phyloP scores from a whole-genome alignment of 2,797 vertebrate species.

The Cephalopachus bancanus region DNA sequence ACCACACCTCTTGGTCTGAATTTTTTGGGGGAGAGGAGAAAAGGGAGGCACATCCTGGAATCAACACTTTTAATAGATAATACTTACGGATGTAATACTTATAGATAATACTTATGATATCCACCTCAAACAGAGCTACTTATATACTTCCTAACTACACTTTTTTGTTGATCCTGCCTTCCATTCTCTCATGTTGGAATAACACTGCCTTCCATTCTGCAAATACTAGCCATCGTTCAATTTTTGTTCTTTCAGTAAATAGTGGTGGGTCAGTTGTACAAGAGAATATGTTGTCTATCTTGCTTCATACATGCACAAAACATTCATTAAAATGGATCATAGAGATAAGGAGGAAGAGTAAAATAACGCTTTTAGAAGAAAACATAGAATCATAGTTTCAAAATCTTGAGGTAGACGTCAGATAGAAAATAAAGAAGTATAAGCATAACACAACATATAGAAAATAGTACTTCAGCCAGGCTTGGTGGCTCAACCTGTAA shows the following conservation, averaged over 20 bases:
- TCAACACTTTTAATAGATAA: neutral
- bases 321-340: neutral
- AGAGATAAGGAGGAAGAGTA: constrained; percentile 8
- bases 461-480: neutral
- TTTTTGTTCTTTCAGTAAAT: neutral
- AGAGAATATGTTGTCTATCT: neutral
- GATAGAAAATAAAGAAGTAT: neutral
- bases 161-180: neutral
- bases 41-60: neutral
- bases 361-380: constrained; percentile 23
- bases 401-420: neutral
- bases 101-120: constrained; percentile 8
- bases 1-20: neutral
- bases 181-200: neutral
- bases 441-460: constrained; percentile 22
- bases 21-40: neutral
- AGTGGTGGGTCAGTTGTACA: neutral
- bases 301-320: neutral
- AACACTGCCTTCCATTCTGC: neutral
- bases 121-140: neutral
- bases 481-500: no score
- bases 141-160: neutral
- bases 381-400: neutral
- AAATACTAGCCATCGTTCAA: neutral
- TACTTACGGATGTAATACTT: constrained; percentile 1